Percentiles rank a stretch among this genome's conserved stretches.
phyloP scores from a whole-genome alignment of 1,140 invertebrate genomes.

The Drosophila sp. region DNA sequence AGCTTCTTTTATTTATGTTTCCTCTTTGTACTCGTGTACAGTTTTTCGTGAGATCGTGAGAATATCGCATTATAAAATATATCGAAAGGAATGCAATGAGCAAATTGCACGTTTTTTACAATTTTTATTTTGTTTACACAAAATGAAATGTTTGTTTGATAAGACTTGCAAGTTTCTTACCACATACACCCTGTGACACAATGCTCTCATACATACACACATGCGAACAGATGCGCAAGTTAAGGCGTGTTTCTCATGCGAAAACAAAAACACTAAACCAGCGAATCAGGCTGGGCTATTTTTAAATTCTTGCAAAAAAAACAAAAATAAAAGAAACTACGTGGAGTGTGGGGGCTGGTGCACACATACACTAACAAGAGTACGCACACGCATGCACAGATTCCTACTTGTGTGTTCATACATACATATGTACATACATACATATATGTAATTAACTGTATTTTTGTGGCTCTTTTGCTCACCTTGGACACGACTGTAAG shows the following conservation, averaged over 20 bases:
- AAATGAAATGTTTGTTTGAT: conserved; percentile 15
- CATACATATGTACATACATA: no score
- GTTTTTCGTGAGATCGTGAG: not conserved
- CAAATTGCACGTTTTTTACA: not conserved
- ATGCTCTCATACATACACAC: conserved; percentile 16
- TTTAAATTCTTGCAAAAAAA: conserved; percentile 71
- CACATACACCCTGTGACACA: conserved; percentile 36
- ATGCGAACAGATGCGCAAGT: conserved; percentile 24
- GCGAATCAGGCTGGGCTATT: conserved; percentile 61
- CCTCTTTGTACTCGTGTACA: not conserved
- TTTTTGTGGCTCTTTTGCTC: conserved; percentile 32
- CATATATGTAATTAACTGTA: not conserved
- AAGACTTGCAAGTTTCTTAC: conserved; percentile 18
- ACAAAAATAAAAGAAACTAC: conserved; percentile 41
- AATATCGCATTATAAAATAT: not conserved
- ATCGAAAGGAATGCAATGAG: not conserved
- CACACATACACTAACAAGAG: conserved; percentile 15
- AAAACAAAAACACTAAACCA: conserved; percentile 7
- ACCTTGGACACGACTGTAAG: conserved; percentile 82
- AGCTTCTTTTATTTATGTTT: not conserved
- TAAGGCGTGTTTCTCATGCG: conserved; percentile 23
- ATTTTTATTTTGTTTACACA: conserved; percentile 14
- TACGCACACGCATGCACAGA: conserved; percentile 3
- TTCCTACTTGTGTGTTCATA: conserved; percentile 7
- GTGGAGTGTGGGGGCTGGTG: conserved; percentile 23